Percentiles rank a stretch among this genome's conserved stretches.
These are phyloP conservation scores for Scaptodrosophila latifasciaeformis DNA, from an alignment of 2,888 invertebrate species.

Conservation along the genomic window DNA sequence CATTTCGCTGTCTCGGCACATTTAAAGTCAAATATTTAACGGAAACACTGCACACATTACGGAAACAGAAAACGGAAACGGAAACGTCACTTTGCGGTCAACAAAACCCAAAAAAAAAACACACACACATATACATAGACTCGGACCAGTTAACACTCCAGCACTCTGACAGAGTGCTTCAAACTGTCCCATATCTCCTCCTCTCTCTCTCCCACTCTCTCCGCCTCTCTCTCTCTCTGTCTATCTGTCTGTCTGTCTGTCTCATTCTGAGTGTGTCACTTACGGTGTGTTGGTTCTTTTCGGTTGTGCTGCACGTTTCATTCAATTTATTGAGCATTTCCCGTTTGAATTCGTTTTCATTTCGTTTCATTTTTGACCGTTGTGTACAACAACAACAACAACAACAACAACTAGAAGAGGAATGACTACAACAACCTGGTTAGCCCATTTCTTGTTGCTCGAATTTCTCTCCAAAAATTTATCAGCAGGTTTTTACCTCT, in stretches of 20 bases:
- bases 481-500: constrained; percentile 32
- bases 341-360: constrained; percentile 61
- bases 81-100: constrained; percentile 65
- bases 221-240: neutral
- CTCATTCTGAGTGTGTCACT: neutral
- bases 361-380: no score
- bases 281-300: neutral
- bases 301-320: constrained; percentile 50
- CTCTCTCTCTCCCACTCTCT: neutral
- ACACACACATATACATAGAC: constrained; percentile 18
- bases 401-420: no score
- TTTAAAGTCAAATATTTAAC: constrained; percentile 41
- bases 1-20: constrained; percentile 28
- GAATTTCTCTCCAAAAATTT: no score
- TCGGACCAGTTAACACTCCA: no score
- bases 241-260: neutral
- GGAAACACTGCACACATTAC: constrained; percentile 25
- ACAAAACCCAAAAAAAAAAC: constrained; percentile 35
- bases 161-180: no score
- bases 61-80: constrained; percentile 56
- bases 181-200: constrained; percentile 13
- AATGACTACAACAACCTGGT: constrained; percentile 53
- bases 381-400: no score
- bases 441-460: constrained; percentile 9
- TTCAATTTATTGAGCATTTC: constrained; percentile 64